phyloP scores from a whole-genome alignment of 2,113 vertebrate genomes.

The Sigmodon hispidus region DNA sequence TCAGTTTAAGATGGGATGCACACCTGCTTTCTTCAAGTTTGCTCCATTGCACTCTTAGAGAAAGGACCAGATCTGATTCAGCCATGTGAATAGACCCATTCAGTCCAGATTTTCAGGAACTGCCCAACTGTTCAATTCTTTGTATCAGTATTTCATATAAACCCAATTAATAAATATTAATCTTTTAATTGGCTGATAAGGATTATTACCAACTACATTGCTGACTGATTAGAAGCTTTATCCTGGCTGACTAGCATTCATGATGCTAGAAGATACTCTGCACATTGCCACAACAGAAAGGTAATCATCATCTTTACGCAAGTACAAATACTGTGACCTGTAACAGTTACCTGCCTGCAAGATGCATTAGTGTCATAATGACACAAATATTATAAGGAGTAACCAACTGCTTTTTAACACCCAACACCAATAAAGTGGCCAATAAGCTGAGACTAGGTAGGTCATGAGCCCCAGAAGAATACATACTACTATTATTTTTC shows the following conservation, averaged over 20 bases:
- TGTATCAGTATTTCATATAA: no score
- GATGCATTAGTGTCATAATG: not conserved
- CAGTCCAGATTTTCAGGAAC: no score
- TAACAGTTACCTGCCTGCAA: not conserved
- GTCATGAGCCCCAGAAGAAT: not conserved
- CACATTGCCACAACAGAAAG: not conserved
- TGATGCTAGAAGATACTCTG: not conserved
- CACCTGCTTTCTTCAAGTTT: no score
- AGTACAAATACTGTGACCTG: not conserved
- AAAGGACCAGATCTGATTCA: no score
- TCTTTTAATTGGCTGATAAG: no score
- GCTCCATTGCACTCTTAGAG: no score
- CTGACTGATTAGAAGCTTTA: not conserved
- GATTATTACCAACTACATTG: no score
- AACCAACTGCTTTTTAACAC: not conserved
- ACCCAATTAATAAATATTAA: no score
- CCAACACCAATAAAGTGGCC: not conserved
- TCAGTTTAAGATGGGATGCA: no score
- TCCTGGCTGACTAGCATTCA: not conserved
- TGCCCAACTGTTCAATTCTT: no score
- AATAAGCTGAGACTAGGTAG: not conserved
- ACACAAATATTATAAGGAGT: not conserved
- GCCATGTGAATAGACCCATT: no score
- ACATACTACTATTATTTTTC: not conserved
- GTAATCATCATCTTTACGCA: not conserved